Percentiles rank a stretch among this genome's conserved stretches.
phyloP scores from a whole-genome alignment of 2,113 vertebrate species.

The Collichthys lucidus region DNA sequence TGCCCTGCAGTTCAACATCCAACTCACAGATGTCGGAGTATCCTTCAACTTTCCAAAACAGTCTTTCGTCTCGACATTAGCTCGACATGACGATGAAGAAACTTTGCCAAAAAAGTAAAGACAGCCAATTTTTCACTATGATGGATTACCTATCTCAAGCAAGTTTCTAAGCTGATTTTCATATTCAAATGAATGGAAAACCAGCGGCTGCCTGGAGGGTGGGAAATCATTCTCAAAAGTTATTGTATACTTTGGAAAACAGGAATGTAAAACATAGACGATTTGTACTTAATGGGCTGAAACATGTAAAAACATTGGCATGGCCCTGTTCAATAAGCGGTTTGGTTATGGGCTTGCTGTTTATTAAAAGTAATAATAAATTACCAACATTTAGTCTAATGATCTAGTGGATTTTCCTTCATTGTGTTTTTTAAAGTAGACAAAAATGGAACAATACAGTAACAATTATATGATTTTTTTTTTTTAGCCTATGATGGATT shows the following conservation, averaged over 20 bases:
- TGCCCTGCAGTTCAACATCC: neutral
- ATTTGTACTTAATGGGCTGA: conserved; percentile 66
- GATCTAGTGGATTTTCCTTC: conserved; percentile 12
- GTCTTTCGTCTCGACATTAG: neutral
- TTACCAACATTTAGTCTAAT: conserved; percentile 33
- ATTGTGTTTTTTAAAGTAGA: conserved; percentile 2
- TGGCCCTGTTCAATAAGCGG: conserved; percentile 37
- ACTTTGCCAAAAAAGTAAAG: conserved; percentile 38
- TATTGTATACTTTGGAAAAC: conserved; percentile 57
- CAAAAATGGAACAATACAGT: conserved; percentile 16
- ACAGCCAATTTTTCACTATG: conserved; percentile 18
- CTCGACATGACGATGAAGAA: neutral
- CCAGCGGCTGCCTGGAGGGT: conserved; percentile 37
- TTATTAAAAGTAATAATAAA: conserved; percentile 62
- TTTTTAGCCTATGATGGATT: conserved; percentile 27
- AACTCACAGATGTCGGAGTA: neutral
- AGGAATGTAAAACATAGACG: conserved; percentile 60
- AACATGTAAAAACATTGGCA: conserved; percentile 64
- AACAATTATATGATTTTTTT: conserved; percentile 13
- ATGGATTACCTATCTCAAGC: conserved; percentile 35
- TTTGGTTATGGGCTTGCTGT: conserved; percentile 28
- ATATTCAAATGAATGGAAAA: conserved; percentile 48
- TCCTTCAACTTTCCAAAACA: neutral
- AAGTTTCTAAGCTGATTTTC: conserved; percentile 45
- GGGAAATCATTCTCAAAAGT: conserved; percentile 51